These are phyloP conservation scores for Saimiri boliviensis DNA, from an alignment of 2,113 vertebrate genomes.

Conservation along the genomic window DNA sequence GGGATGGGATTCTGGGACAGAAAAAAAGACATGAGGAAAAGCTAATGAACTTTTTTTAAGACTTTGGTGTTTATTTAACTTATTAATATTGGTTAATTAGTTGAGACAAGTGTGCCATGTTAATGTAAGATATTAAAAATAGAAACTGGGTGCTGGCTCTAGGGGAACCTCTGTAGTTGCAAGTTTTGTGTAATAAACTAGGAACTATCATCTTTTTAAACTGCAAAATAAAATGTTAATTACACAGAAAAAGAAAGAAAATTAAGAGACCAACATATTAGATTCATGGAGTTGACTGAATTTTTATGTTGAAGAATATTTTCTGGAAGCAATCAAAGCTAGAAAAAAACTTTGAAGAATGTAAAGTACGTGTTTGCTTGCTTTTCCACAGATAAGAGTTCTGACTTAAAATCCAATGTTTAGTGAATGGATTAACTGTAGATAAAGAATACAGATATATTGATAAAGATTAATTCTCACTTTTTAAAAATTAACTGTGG, in stretches of 20 bases:
- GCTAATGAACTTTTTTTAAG: not conserved
- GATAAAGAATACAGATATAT: not conserved
- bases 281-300: not conserved
- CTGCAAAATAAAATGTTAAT: not conserved
- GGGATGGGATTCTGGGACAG: not conserved
- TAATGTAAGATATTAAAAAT: not conserved
- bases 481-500: not conserved
- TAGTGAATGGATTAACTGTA: not conserved
- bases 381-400: not conserved
- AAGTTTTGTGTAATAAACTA: not conserved
- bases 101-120: not conserved
- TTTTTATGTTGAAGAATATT: slow-evolving; percentile 23
- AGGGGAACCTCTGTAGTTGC: not conserved
- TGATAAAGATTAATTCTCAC: not conserved
- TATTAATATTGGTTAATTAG: not conserved
- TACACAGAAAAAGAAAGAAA: slow-evolving; percentile 3
- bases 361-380: not conserved
- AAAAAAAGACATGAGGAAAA: not conserved
- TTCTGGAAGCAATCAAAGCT: not conserved
- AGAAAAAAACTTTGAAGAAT: not conserved
- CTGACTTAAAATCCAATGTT: not conserved
- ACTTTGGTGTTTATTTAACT: not conserved
- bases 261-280: not conserved
- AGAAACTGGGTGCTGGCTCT: not conserved
- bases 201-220: not conserved